Conservation (phyloP, 2,888 invertebrate species). For the Lepas anatifera region DNA sequence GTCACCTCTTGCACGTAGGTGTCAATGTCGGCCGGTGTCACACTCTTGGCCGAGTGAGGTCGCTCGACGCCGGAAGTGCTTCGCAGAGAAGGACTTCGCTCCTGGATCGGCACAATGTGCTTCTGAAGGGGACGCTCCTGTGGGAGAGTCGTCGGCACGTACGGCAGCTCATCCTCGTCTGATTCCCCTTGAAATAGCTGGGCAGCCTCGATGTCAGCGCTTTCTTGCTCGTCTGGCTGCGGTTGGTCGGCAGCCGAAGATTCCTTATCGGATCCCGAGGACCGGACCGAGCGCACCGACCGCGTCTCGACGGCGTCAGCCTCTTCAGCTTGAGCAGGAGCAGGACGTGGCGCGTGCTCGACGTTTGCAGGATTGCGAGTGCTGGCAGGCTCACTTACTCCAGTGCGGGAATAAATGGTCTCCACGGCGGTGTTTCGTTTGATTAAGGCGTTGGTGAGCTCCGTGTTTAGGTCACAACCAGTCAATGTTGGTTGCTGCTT, state of each 20-base stretch:
- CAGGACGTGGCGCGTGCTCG: not conserved
- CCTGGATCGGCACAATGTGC: slow-evolving; percentile 66
- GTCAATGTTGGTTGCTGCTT: not conserved
- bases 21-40: slow-evolving; percentile 53
- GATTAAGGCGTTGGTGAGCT: too few relatives aligned
- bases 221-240: slow-evolving; percentile 51
- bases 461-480: too few relatives aligned
- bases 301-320: slow-evolving; percentile 4
- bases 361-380: not conserved
- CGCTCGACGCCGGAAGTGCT: slow-evolving; percentile 53
- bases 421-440: too few relatives aligned
- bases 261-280: slow-evolving; percentile 60
- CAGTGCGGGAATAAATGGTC: too few relatives aligned
- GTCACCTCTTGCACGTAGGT: slow-evolving; percentile 15
- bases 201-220: slow-evolving; percentile 22
- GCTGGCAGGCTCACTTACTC: not conserved
- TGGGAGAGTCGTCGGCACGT: slow-evolving; percentile 79
- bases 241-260: slow-evolving; percentile 44
- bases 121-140: slow-evolving; percentile 68
- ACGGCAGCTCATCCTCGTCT: slow-evolving; percentile 60
- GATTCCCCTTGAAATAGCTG: slow-evolving; percentile 71
- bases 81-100: slow-evolving; percentile 36
- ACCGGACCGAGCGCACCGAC: slow-evolving; percentile 32
- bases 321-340: not conserved
- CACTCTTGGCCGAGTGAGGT: slow-evolving; percentile 59